Evolutionary conservation across 2,888 invertebrate species (phyloP).

Genomic region (Oligia strigilis): DNA sequence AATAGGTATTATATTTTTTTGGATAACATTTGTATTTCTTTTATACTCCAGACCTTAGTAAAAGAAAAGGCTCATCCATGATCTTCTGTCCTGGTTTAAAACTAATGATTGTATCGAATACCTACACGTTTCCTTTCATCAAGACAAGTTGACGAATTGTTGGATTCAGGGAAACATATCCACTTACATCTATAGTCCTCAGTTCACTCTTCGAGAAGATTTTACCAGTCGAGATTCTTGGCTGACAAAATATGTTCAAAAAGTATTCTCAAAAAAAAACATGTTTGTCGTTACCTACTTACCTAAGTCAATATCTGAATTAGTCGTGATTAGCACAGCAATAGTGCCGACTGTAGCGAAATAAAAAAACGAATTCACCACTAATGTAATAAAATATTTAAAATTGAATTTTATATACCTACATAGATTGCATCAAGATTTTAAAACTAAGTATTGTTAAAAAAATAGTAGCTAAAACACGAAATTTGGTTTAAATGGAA

Average conservation of each 20-base stretch:
- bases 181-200: not conserved
- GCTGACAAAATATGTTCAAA: not conserved
- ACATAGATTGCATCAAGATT: no score
- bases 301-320: not conserved
- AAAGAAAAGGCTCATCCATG: not conserved
- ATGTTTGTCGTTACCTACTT: not conserved
- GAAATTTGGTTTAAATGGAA: no score
- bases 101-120: not conserved
- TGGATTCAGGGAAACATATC: not conserved
- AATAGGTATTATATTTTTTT: slow-evolving; percentile 2
- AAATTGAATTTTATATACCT: no score
- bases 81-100: not conserved
- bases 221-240: not conserved
- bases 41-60: not conserved
- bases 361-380: no score
- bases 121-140: not conserved
- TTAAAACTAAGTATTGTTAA: no score
- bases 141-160: not conserved
- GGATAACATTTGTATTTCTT: not conserved
- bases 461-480: no score
- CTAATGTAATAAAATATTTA: no score
- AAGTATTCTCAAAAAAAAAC: not conserved
- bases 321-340: not conserved
- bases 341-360: not conserved
- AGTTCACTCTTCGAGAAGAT: not conserved